Conservation (phyloP, 2,888 invertebrate species). For the Keiferia lycopersicella region DNA sequence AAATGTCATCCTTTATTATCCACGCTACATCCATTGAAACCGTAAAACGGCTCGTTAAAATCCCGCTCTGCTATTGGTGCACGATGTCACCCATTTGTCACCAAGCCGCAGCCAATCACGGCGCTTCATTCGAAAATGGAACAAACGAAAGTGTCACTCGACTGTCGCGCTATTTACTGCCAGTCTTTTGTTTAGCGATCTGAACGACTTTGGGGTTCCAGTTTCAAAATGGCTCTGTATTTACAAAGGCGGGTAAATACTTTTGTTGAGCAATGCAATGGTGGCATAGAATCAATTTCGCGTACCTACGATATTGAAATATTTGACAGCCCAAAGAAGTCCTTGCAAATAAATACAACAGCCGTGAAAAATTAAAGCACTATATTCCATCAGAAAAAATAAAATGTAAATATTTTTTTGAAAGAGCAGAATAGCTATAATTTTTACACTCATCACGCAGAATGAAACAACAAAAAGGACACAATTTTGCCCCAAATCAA, state of each 20-base stretch:
- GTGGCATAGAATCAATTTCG: not conserved
- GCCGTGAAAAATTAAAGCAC: slow-evolving; percentile 21
- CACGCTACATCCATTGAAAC: slow-evolving; percentile 47
- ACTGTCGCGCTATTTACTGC: slow-evolving; percentile 56
- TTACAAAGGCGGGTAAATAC: not conserved
- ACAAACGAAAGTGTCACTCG: slow-evolving; percentile 38
- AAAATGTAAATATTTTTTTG: slow-evolving; percentile 34
- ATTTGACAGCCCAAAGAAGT: slow-evolving; percentile 3
- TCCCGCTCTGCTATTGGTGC: slow-evolving; percentile 57
- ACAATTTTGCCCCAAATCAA: slow-evolving; percentile 76
- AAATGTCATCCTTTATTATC: slow-evolving; percentile 47
- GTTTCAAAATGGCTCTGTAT: slow-evolving; percentile 37
- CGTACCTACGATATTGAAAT: not conserved
- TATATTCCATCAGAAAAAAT: slow-evolving; percentile 29
- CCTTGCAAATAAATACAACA: slow-evolving; percentile 5
- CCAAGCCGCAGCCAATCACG: slow-evolving; percentile 70
- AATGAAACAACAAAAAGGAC: slow-evolving; percentile 78
- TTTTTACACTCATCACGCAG: slow-evolving; percentile 71
- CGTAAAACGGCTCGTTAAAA: slow-evolving; percentile 34
- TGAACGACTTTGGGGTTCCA: slow-evolving; percentile 29
- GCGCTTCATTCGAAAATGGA: slow-evolving; percentile 60
- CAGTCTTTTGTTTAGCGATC: slow-evolving; percentile 45
- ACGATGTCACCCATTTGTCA: slow-evolving; percentile 79
- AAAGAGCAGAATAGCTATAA: slow-evolving; percentile 55
- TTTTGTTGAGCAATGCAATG: not conserved